These are phyloP conservation scores for Montipora capricornis DNA, from an alignment of 64 coral and sea anemone species.

Conservation along the genomic window DNA sequence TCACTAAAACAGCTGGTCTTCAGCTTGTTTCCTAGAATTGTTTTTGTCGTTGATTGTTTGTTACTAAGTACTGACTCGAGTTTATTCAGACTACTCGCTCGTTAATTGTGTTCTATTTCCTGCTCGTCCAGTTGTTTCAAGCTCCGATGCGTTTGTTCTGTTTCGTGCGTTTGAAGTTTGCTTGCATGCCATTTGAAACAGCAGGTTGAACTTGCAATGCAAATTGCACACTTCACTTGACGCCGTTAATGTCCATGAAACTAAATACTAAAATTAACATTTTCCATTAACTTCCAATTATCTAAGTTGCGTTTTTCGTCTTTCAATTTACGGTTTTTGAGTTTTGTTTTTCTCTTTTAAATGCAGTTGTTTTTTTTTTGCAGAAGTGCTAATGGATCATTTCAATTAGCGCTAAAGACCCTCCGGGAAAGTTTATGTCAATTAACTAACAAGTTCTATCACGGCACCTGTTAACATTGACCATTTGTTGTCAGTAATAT, in stretches of 20 bases:
- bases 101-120: background rate
- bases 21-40: background rate
- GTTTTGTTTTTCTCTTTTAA: background rate
- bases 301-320: background rate
- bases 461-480: background rate
- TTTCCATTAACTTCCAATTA: background rate
- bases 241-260: background rate
- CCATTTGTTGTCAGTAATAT: too few species aligned
- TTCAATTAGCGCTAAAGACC: background rate
- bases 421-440: background rate
- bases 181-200: background rate
- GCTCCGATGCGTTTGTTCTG: slow-evolving; percentile 4
- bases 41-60: background rate
- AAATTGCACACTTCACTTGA: background rate
- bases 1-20: too few species aligned
- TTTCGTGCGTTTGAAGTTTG: background rate
- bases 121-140: background rate
- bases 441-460: background rate
- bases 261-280: background rate
- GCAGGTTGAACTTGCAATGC: slow-evolving; percentile 7
- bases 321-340: background rate
- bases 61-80: background rate
- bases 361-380: too few species aligned
- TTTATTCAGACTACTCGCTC: background rate
- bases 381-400: background rate